These are phyloP conservation scores for Lagocephalus sceleratus DNA, from an alignment of 2,797 vertebrate species.

Conservation along the genomic window DNA sequence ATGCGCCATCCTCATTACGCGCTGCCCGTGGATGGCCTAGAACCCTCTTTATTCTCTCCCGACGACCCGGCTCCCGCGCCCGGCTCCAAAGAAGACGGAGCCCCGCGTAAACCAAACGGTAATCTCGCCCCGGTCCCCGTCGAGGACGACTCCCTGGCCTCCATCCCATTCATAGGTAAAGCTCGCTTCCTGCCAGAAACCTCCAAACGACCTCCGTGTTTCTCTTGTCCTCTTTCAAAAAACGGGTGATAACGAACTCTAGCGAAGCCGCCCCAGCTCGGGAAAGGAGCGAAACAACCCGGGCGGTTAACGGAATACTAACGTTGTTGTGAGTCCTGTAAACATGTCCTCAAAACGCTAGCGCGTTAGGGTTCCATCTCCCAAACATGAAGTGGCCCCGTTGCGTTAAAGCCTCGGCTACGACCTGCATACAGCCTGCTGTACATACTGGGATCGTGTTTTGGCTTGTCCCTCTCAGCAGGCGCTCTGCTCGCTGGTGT, in stretches of 20 bases:
- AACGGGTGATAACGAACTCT: constrained; percentile 11
- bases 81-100: constrained; percentile 48
- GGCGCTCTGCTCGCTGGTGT: constrained; percentile 12
- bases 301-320: background rate
- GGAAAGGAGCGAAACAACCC: too few species aligned
- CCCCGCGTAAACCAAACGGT: constrained; percentile 71
- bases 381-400: too few species aligned
- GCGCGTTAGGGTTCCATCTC: too few species aligned
- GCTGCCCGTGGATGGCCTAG: constrained; percentile 80
- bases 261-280: constrained; percentile 12
- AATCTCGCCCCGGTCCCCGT: constrained; percentile 80
- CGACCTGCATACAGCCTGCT: constrained; percentile 27
- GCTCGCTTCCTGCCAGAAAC: background rate
- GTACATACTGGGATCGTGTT: constrained; percentile 43
- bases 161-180: constrained; percentile 98
- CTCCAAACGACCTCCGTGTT: constrained; percentile 16
- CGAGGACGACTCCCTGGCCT: constrained; percentile 91
- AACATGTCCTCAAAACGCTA: too few species aligned
- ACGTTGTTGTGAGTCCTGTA: too few species aligned
- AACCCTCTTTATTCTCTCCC: constrained; percentile 72
- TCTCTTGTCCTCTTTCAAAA: background rate
- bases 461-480: constrained; percentile 34
- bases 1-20: constrained; percentile 84
- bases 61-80: constrained; percentile 49
- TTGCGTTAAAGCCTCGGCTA: background rate